Evolutionary conservation across 37 sponge, comb jelly and placozoan species (phyloP).

Genomic region (Chondrosia reniformis): DNA sequence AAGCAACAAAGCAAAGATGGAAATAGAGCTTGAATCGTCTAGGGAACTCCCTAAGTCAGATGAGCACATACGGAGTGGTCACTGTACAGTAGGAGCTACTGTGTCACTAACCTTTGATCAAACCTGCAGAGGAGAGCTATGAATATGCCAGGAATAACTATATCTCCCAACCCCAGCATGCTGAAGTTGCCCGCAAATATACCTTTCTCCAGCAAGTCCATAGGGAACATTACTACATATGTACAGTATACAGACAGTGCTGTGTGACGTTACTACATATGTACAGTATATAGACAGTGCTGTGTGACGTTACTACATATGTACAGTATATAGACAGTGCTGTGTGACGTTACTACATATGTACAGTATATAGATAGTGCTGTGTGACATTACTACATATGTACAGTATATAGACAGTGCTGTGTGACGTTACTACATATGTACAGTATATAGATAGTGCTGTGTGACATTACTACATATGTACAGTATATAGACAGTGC

Average conservation of each 20-base stretch:
- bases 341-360: constrained; percentile 55
- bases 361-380: background rate
- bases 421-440: constrained; percentile 55
- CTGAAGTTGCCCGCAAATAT: constrained; percentile 58
- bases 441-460: background rate
- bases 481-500: too few species aligned
- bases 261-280: too few species aligned
- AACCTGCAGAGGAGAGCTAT: constrained; percentile 91
- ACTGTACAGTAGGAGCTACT: background rate
- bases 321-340: too few species aligned
- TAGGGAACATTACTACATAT: constrained; percentile 68
- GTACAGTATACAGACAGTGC: background rate
- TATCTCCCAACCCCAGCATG: constrained; percentile 97
- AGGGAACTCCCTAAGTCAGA: constrained; percentile 32
- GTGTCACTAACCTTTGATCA: constrained; percentile 65
- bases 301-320: too few species aligned
- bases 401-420: too few species aligned
- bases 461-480: too few species aligned
- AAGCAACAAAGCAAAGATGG: constrained; percentile 74
- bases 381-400: too few species aligned
- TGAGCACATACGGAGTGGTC: background rate
- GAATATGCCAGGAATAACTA: constrained; percentile 92
- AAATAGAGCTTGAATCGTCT: constrained; percentile 71
- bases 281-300: background rate
- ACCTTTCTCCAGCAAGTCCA: constrained; percentile 80